Evolutionary conservation across 2,797 vertebrate species (phyloP), one percentile per base, ranked within the genome.

Genomic region (Alfaro cultratus): DNA sequence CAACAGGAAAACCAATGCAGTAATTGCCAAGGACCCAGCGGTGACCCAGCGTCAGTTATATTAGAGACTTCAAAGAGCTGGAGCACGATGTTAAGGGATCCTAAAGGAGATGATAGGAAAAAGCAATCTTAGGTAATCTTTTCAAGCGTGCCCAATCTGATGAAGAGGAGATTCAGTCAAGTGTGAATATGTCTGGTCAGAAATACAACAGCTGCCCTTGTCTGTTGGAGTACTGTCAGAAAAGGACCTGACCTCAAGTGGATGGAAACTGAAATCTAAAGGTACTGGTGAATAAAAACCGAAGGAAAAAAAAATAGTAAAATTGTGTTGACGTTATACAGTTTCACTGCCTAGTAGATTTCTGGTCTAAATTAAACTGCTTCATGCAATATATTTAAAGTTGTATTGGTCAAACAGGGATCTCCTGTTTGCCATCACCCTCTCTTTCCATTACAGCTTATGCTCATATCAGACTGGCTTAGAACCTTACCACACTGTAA

Each of bases 161-260:
- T 91, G 94, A 90, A 90, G 91, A 94, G 85, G 86, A 93, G 92
- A 91, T 87, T 87, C 94, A 94, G 89, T 91, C 92, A 89, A 89
- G 93, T 93, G 94, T 94, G 92, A 93, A 91, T 91, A 90, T 16
- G 92, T 92, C 91, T 92, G 77, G 62, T 86, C 89, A 88, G 71
- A 85, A 87, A 92, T 72, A 96, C 95, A 96, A 96, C 93, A 95
- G 93, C 90, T 89, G 83, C 86, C 94, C 92, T 96, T 96, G 96
- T 96, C 83, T 92, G 75, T 39, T 78, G 68, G 51, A 82, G 82
- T 77, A 82, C 80, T 84, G 83, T 92, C 79, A 90, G 89, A 89
- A 84, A 23, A 86, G 57, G 82, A 85, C 78, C 88, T 86, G 89
- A 93, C 90, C 90, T 86, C 85, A 82, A 76, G 89, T 76, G 89